Evolutionary conservation across 2,113 vertebrate genomes (phyloP), one percentile per base, ranked within the genome.

Genomic region (Anoplopoma fimbria): DNA sequence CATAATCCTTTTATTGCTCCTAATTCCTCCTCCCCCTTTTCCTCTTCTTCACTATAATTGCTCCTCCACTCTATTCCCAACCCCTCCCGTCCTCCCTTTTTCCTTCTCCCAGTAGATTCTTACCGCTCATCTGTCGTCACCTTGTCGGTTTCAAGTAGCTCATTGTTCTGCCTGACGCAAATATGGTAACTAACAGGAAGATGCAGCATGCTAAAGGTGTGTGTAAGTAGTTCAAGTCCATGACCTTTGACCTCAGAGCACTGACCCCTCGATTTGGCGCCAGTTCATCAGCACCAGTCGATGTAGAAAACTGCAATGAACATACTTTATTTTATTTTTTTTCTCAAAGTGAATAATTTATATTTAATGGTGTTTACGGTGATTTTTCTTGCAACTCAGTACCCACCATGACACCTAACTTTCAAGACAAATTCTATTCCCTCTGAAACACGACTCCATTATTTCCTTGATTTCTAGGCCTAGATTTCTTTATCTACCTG

Each of bases 51-150:
- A 47, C 69, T 21, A 15, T 60, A 51, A 79, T 75, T 78, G 47
- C 68, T 55, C 29, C 15, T 42, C 34, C 0, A 8, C 40, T 65
- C 29, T 60, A 61, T 72, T 79, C 74, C 60, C 33, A 40, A 27
- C 38, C 36, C 25, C 58, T 74, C 62, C 27, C 45, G 15, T 69
- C 69, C 27, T 47, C 62, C 38, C 36, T 58, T 82, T 62, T 33
- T 40, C 25, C 23, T 36, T 67, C 53, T 31, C 53, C 19, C 60
- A 57, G 7, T 2, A 49, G 36, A 49, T 64, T 81, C 61, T 72
- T 80, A 53, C 25, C 53, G 27, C 75, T 71, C 86, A 84, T 17
- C 73, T 87, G 62, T 42, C 87, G 87, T 91, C 81, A 89, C 78
- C 65, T 65, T 83, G 79, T 93, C 36, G 13, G 42, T 92, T 88